Evolutionary conservation across 1,140 invertebrate genomes (phyloP), one percentile per base, ranked within the genome.

Genomic region (Dufourea novaeangliae): DNA sequence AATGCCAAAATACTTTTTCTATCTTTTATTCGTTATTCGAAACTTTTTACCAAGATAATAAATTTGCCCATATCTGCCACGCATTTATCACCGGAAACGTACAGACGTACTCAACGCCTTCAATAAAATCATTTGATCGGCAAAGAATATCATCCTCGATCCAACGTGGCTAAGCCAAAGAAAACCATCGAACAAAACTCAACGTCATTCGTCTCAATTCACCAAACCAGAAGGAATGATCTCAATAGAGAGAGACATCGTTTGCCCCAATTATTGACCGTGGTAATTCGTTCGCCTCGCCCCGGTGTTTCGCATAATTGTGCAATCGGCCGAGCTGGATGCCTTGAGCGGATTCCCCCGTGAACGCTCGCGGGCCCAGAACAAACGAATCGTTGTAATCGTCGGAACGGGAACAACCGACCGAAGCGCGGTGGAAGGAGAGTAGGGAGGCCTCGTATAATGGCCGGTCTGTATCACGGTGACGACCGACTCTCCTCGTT

Each of bases 401-500:
- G 85, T 86, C 68, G 80, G 61, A 78, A 78, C 81, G 80, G 73
- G 80, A 78, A 50, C 80, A 80, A 76, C 79, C 84, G 83, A 84
- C 82, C 67, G 83, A 82, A 87, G 81, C 74, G 3, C 46, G 20
- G n/a, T n/a, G n/a, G n/a, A n/a, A n/a, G n/a, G n/a, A n/a, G n/a
- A n/a, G n/a, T n/a, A n/a, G n/a, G n/a, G n/a, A n/a, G n/a, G n/a
- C n/a, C n/a, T n/a, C 75, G 83, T 82, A 88, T 88, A 89, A 88
- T 89, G 86, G 83, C 80, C 78, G 86, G 76, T 84, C 78, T 88
- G 87, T 88, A 84, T 87, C 80, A 64, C 80, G 46, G 46, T 79
- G 85, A 88, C 83, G 85, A 83, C 67, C 83, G 83, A 84, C 86
- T 87, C 87, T 87, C 87, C 85, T 85, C 87, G 88, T 89, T 88